phyloP scores from a whole-genome alignment of 2,888 invertebrate genomes.

The Cheilosia pagana region DNA sequence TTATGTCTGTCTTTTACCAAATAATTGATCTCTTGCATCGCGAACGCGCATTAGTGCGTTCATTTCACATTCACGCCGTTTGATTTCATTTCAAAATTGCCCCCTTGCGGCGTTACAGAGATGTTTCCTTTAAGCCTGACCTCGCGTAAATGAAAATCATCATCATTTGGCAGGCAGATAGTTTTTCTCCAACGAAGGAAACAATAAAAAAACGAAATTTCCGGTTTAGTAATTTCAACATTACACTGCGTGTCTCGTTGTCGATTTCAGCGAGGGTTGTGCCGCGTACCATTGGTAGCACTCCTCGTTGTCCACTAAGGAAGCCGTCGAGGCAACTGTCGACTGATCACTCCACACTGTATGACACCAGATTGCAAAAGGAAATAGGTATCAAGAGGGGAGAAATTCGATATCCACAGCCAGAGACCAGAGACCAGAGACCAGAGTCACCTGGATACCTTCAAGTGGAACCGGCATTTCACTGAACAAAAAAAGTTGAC shows the following conservation, averaged over 20 bases:
- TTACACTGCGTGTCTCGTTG: slow-evolving; percentile 14
- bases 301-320: slow-evolving; percentile 19
- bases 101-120: not conserved
- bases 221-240: slow-evolving; percentile 37
- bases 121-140: slow-evolving; percentile 39
- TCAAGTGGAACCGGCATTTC: slow-evolving; percentile 45
- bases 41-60: slow-evolving; percentile 3
- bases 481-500: slow-evolving; percentile 12
- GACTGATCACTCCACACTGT: slow-evolving; percentile 40
- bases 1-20: not conserved
- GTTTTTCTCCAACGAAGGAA: slow-evolving; percentile 15
- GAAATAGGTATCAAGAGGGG: slow-evolving; percentile 29
- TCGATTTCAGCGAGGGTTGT: slow-evolving; percentile 12
- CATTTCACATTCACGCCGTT: slow-evolving; percentile 30
- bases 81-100: slow-evolving; percentile 24
- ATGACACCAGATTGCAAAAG: slow-evolving; percentile 10
- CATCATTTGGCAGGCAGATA: slow-evolving; percentile 22
- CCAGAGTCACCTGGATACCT: slow-evolving; percentile 30
- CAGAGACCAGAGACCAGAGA: no score
- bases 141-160: slow-evolving; percentile 28
- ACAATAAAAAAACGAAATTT: slow-evolving; percentile 38
- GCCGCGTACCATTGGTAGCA: slow-evolving; percentile 14
- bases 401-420: slow-evolving; percentile 48
- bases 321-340: slow-evolving; percentile 32
- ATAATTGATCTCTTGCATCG: slow-evolving; percentile 20